Evolutionary conservation across 2,113 vertebrate genomes (phyloP), one percentile per base, ranked within the genome.

Genomic region (Bostrychus sinensis): DNA sequence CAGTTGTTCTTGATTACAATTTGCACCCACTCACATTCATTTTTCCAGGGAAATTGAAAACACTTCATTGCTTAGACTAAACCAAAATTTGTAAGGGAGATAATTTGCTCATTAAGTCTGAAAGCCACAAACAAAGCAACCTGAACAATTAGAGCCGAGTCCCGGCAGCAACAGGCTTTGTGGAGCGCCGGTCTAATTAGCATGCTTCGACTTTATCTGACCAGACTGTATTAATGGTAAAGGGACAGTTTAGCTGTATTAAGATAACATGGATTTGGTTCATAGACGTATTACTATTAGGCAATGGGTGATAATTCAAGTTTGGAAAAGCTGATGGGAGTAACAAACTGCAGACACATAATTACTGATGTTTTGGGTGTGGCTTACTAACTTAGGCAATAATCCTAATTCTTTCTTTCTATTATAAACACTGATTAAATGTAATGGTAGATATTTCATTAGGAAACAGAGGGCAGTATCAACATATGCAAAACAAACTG

Each of bases 31-130:
- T 71, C 67, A 22, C 56, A 22, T 30, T 74, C 32, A 43, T 74
- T 46, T 74, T 59, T 62, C 41, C 34, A 7, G 10, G 38, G 45
- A 76, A 84, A 82, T 76, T 65, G 17, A 76, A 83, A 84, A 78
- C 64, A 63, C 58, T 70, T 66, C 36, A 66, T 81, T 17, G 11
- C 61, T 66, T 25, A 55, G 55, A 56, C 62, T 79, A 38, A 78
- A 76, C 56, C 57, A 51, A 81, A 76, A 78, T 78, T 77, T 79
- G 55, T 36, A 17, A 66, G 41, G 28, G 56, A 83, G 81, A 81
- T 89, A 75, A 88, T 85, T 80, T 83, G 67, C 72, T 86, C 72
- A 88, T 86, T 82, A 80, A 81, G 68, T 36, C 67, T 64, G 70
- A 82, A 64, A 57, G 23, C 54, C 56, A 62, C 74, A 80, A 83